These are phyloP conservation scores for Deilephila elpenor DNA, from an alignment of 2,888 invertebrate genomes.

Conservation along the genomic window DNA sequence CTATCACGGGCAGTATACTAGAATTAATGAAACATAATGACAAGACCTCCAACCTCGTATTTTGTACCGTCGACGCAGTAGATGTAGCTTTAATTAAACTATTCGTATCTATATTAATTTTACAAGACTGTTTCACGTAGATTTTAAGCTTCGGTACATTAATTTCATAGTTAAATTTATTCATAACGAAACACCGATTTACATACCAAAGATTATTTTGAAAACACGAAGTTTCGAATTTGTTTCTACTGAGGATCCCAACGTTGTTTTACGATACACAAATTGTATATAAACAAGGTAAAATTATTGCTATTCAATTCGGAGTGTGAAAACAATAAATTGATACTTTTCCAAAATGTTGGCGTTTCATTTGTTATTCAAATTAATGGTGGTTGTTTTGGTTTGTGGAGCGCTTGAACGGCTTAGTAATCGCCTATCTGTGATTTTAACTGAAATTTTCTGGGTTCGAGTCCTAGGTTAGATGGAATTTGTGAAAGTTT, in stretches of 20 bases:
- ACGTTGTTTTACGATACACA: conserved; percentile 37
- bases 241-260: conserved; percentile 19
- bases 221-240: conserved; percentile 38
- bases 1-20: not conserved
- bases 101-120: conserved; percentile 34
- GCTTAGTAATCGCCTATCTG: not conserved
- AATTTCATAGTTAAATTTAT: conserved; percentile 44
- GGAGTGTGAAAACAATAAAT: conserved; percentile 78
- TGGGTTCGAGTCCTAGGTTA: too few species aligned
- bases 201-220: conserved; percentile 60
- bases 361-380: conserved; percentile 30
- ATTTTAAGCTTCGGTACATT: conserved; percentile 33
- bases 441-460: too few species aligned
- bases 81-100: conserved; percentile 27
- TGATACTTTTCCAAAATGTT: conserved; percentile 74
- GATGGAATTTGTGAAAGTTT: too few species aligned
- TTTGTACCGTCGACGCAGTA: conserved; percentile 20
- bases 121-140: conserved; percentile 34
- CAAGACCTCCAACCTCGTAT: not conserved
- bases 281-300: conserved; percentile 57
- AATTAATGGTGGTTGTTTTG: not conserved
- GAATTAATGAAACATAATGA: not conserved
- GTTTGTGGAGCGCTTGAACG: not conserved
- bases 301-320: conserved; percentile 56
- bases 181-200: conserved; percentile 53